These are phyloP conservation scores for Tupaia chinensis DNA, from an alignment of 2,113 vertebrate species.

Conservation along the genomic window DNA sequence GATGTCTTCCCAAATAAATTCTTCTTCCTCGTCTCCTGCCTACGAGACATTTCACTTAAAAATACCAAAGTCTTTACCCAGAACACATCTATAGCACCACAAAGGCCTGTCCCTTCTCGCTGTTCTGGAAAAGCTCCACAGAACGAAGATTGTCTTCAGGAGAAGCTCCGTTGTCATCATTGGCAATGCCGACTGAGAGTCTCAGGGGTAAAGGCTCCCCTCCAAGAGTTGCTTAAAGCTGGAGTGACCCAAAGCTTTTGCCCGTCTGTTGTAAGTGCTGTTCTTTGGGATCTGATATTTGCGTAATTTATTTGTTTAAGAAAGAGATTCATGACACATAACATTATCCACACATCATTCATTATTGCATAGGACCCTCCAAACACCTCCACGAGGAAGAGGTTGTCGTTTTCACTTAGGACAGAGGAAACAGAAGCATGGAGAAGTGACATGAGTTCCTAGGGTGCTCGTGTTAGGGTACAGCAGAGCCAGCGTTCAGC, in stretches of 20 bases:
- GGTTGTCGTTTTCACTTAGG: not conserved
- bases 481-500: not conserved
- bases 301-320: not conserved
- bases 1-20: not conserved
- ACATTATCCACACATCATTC: not conserved
- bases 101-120: not conserved
- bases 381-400: not conserved
- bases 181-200: not conserved
- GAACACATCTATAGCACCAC: not conserved
- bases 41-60: constrained; percentile 24
- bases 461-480: not conserved
- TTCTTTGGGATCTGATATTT: not conserved
- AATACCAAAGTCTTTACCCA: not conserved
- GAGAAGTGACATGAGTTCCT: not conserved
- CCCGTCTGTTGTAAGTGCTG: not conserved
- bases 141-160: not conserved
- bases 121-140: not conserved
- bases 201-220: not conserved
- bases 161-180: too few relatives aligned
- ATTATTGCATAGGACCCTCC: not conserved
- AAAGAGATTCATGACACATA: not conserved
- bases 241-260: not conserved
- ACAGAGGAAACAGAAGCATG: not conserved
- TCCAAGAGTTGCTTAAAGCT: not conserved
- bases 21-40: not conserved